These are phyloP conservation scores for Chiloscyllium plagiosum DNA, from an alignment of 2,113 vertebrate species.

Conservation along the genomic window DNA sequence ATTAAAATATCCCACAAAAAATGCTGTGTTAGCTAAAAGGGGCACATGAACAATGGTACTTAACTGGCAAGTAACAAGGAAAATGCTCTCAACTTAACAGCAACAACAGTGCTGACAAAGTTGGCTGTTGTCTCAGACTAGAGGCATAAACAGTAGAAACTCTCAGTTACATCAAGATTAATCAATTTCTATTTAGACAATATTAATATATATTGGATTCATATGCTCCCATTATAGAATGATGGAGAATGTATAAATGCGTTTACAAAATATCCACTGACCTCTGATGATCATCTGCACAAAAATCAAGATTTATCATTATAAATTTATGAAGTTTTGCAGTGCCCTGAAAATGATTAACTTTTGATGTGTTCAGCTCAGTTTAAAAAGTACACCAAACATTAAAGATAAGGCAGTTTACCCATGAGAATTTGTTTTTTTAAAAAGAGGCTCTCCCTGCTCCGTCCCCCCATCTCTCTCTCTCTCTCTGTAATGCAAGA, in stretches of 20 bases:
- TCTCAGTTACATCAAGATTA: not conserved
- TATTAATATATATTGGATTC: not conserved
- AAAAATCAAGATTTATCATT: not conserved
- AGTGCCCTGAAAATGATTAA: not conserved
- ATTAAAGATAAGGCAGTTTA: not conserved
- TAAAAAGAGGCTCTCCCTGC: not conserved
- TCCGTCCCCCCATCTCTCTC: too few species aligned
- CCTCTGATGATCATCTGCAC: not conserved
- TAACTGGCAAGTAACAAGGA: not conserved
- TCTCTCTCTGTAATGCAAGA: not conserved
- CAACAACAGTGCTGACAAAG: too few species aligned
- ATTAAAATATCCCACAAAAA: not conserved
- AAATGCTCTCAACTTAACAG: not conserved
- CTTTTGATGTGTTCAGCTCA: not conserved
- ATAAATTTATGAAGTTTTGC: not conserved
- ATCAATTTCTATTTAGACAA: not conserved
- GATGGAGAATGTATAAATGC: not conserved
- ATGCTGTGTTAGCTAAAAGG: not conserved
- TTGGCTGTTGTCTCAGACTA: not conserved
- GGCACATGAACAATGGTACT: not conserved
- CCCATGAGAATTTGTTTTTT: not conserved
- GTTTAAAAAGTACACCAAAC: not conserved
- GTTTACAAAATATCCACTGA: not conserved
- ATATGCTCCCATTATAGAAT: not conserved
- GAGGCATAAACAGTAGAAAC: not conserved